Evolutionary conservation across 2,797 vertebrate genomes (phyloP).

Genomic region (Rhynchonycteris naso): DNA sequence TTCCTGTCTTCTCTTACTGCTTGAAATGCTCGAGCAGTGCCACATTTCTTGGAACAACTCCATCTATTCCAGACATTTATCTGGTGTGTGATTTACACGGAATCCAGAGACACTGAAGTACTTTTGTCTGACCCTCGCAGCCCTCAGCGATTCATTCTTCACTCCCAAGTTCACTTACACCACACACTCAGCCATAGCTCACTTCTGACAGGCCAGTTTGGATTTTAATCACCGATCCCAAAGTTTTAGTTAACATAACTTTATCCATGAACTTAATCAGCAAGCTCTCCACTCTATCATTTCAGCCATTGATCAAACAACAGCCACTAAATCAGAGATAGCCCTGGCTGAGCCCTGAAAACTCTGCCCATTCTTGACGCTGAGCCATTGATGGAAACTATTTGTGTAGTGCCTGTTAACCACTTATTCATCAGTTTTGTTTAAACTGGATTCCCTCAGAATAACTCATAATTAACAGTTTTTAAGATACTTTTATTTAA

Average conservation of each 20-base stretch:
- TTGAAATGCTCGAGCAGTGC: neutral
- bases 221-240: slow-evolving; percentile 70
- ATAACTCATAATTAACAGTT: neutral
- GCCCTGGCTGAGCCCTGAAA: slow-evolving; percentile 23
- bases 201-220: slow-evolving; percentile 66
- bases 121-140: slow-evolving; percentile 62
- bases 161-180: slow-evolving; percentile 37
- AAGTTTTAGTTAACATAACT: slow-evolving; percentile 72
- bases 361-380: neutral
- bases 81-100: slow-evolving; percentile 58
- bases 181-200: slow-evolving; percentile 61
- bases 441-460: slow-evolving; percentile 10
- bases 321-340: slow-evolving; percentile 70
- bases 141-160: slow-evolving; percentile 66
- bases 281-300: slow-evolving; percentile 51
- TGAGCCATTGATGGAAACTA: neutral
- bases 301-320: slow-evolving; percentile 60
- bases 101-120: slow-evolving; percentile 47
- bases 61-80: slow-evolving; percentile 38
- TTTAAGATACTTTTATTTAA: slow-evolving; percentile 27
- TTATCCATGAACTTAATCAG: slow-evolving; percentile 66
- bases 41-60: slow-evolving; percentile 32
- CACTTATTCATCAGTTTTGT: neutral
- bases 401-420: slow-evolving; percentile 39
- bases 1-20: neutral